Percentiles rank a stretch among this genome's conserved stretches.
Evolutionary conservation across 2,888 invertebrate species (phyloP).

Genomic region (Drosophila atripex): DNA sequence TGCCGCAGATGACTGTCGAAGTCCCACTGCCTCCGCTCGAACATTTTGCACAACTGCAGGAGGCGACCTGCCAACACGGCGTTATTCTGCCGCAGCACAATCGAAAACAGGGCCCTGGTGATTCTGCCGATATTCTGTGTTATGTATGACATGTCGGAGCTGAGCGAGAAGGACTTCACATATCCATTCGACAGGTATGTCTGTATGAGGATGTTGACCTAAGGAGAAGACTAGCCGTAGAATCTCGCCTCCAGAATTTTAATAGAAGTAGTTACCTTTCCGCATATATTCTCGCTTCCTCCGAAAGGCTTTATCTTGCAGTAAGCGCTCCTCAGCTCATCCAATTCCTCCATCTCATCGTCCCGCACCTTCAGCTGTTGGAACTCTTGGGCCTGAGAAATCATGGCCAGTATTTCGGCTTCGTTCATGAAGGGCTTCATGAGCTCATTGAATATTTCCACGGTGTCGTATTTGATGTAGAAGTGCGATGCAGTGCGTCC

Average conservation of each 20-base stretch:
- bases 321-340: conserved; percentile 88
- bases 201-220: conserved; percentile 93
- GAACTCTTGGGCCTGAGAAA: conserved; percentile 97
- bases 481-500: conserved; percentile 98
- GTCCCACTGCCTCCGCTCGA: conserved; percentile 96
- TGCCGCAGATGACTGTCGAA: conserved; percentile 94
- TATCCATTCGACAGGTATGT: conserved; percentile 92
- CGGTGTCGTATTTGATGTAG: conserved; percentile 98
- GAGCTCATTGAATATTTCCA: conserved; percentile 95
- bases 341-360: conserved; percentile 96
- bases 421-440: conserved; percentile 93
- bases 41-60: conserved; percentile 94
- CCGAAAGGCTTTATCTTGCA: conserved; percentile 92
- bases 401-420: conserved; percentile 93
- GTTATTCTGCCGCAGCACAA: conserved; percentile 94
- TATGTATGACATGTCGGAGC: conserved; percentile 83
- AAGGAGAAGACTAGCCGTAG: not conserved
- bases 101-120: conserved; percentile 96
- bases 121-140: conserved; percentile 95
- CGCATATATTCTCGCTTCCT: conserved; percentile 94
- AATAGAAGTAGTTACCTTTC: conserved; percentile 87
- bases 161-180: conserved; percentile 86
- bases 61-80: conserved; percentile 94
- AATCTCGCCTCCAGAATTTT: not conserved
- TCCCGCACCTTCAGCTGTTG: conserved; percentile 97